Percentiles rank a stretch among this genome's conserved stretches.
Conservation (phyloP, 2,888 invertebrate species). For the Escarpia spicata region DNA sequence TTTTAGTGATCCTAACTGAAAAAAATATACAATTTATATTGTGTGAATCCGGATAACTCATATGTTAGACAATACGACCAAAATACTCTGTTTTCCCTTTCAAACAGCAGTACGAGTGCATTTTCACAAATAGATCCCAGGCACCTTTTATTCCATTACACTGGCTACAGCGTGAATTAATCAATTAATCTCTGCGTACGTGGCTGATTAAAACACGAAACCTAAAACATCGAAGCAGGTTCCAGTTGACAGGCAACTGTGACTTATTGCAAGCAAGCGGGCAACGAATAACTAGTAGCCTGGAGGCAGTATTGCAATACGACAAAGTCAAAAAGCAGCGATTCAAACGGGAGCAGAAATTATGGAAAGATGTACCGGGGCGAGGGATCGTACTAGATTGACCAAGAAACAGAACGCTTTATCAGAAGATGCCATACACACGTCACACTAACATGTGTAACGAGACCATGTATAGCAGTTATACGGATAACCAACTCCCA, state of each 20-base stretch:
- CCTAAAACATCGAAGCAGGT: neutral
- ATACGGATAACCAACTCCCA: slow-evolving; percentile 22
- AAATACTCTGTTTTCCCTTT: neutral
- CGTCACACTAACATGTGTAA: slow-evolving; percentile 17
- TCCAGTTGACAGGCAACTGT: slow-evolving; percentile 8
- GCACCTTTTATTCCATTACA: slow-evolving; percentile 24
- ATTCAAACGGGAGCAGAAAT: neutral
- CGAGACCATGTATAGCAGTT: slow-evolving; percentile 14
- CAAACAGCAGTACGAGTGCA: slow-evolving; percentile 3
- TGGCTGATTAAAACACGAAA: slow-evolving; percentile 13
- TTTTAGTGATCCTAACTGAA: slow-evolving; percentile 17
- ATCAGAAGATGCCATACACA: slow-evolving; percentile 8
- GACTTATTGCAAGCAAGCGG: neutral
- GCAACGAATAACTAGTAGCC: neutral
- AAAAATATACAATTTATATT: slow-evolving; percentile 17
- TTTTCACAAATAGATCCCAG: neutral
- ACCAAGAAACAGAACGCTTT: slow-evolving; percentile 20
- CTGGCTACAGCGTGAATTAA: neutral
- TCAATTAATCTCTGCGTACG: neutral
- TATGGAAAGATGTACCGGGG: neutral
- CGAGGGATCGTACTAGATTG: neutral
- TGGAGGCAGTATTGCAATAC: neutral
- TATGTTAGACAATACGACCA: neutral
- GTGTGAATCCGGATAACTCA: neutral
- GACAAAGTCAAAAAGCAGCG: neutral